phyloP scores from a whole-genome alignment of 2,113 vertebrate genomes.

The Panthera uncia region DNA sequence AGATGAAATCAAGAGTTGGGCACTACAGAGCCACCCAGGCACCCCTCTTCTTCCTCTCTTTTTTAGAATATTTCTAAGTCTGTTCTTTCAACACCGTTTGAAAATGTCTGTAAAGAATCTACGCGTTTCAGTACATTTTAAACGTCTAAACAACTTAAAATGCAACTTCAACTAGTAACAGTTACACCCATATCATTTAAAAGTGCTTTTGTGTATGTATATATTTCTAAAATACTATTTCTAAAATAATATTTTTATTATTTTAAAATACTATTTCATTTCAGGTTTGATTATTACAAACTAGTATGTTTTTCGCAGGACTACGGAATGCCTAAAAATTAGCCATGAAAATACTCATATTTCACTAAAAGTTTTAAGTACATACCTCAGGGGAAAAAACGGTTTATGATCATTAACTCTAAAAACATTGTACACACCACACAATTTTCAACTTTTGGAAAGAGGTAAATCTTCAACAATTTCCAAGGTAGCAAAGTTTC shows the following conservation, averaged over 20 bases:
- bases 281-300: conserved; percentile 4
- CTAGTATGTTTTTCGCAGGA: not conserved
- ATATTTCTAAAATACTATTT: not conserved
- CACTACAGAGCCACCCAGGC: no score
- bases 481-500: conserved; percentile 37
- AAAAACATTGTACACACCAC: conserved; percentile 12
- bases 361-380: conserved; percentile 45
- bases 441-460: conserved; percentile 38
- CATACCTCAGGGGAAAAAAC: not conserved
- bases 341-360: not conserved
- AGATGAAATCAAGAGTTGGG: no score
- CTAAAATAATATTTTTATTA: no score
- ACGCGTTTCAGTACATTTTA: not conserved
- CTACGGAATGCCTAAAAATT: conserved; percentile 40
- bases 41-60: not conserved
- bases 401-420: conserved; percentile 25
- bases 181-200: not conserved
- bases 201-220: conserved; percentile 7
- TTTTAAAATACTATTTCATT: not conserved
- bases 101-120: conserved; percentile 14
- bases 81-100: conserved; percentile 18
- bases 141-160: conserved; percentile 12
- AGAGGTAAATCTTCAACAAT: conserved; percentile 27
- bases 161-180: not conserved
- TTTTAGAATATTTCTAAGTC: not conserved